These are phyloP conservation scores for Heterodera schachtii DNA, from an alignment of 1,140 invertebrate genomes.

Conservation along the genomic window DNA sequence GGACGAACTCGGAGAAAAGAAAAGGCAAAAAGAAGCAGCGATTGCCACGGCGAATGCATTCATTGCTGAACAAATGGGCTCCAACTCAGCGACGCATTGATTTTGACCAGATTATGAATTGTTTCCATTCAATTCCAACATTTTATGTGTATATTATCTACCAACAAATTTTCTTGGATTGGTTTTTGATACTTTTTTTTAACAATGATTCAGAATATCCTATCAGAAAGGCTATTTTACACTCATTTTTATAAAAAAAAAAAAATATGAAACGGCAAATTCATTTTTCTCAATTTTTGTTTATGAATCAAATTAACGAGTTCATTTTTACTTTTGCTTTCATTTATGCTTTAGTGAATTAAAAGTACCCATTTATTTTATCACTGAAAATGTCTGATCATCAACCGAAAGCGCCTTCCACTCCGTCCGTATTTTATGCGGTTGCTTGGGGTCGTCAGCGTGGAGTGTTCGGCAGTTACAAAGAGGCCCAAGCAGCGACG, in stretches of 20 bases:
- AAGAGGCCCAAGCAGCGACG: slow-evolving; percentile 33
- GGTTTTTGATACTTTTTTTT: too few relatives aligned
- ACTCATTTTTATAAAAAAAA: too few relatives aligned
- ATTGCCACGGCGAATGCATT: slow-evolving; percentile 48
- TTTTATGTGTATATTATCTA: too few relatives aligned
- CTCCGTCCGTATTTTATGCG: neutral
- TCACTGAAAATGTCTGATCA: neutral
- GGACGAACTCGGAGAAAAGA: slow-evolving; percentile 31
- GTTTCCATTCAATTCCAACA: neutral
- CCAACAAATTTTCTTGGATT: too few relatives aligned
- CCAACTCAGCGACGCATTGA: slow-evolving; percentile 24
- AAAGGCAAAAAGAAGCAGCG: slow-evolving; percentile 21
- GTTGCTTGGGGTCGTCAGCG: neutral
- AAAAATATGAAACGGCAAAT: too few relatives aligned
- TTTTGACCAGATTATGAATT: slow-evolving; percentile 9
- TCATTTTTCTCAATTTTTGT: too few relatives aligned
- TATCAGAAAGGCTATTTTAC: too few relatives aligned
- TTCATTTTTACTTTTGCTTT: neutral
- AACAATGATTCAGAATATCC: too few relatives aligned
- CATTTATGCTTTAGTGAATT: neutral
- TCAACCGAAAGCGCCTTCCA: neutral
- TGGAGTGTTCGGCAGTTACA: slow-evolving; percentile 10
- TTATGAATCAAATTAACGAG: too few relatives aligned
- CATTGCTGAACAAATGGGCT: slow-evolving; percentile 40
- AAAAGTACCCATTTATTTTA: neutral